phyloP scores from a whole-genome alignment of 2,888 invertebrate species.

The Apantesis nais region DNA sequence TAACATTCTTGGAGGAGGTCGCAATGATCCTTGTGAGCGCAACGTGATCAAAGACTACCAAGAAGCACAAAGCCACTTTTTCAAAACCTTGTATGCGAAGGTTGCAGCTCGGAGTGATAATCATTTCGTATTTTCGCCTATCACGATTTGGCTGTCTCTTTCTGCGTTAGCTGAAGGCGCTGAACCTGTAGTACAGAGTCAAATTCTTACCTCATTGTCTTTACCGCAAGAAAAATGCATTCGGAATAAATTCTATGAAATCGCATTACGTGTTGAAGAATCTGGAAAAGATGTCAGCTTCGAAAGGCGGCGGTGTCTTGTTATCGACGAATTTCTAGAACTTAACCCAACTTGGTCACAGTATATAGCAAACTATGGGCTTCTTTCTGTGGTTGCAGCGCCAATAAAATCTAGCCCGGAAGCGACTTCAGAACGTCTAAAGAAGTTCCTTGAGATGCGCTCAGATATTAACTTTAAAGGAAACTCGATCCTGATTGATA shows the following conservation, averaged over 20 bases:
- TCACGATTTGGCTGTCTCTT: conserved; percentile 50
- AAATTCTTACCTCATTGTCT: conserved; percentile 38
- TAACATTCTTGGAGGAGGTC: conserved; percentile 18
- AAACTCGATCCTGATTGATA: conserved; percentile 49
- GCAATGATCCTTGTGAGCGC: conserved; percentile 19
- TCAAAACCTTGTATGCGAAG: conserved; percentile 24
- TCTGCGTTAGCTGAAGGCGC: conserved; percentile 53
- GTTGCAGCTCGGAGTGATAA: conserved; percentile 29
- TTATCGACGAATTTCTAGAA: conserved; percentile 36
- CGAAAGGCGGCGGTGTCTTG: conserved; percentile 31
- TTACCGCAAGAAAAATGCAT: conserved; percentile 47
- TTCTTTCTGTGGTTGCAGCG: conserved; percentile 28
- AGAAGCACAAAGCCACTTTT: conserved; percentile 25
- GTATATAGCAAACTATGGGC: conserved; percentile 15
- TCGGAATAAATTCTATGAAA: conserved; percentile 45
- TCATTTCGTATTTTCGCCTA: conserved; percentile 51
- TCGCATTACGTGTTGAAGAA: conserved; percentile 45
- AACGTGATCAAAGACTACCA: conserved; percentile 24
- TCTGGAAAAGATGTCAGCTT: conserved; percentile 43
- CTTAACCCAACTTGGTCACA: conserved; percentile 39
- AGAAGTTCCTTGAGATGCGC: conserved; percentile 23
- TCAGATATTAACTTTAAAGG: conserved; percentile 33
- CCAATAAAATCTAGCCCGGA: conserved; percentile 35
- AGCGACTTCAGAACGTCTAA: conserved; percentile 24
- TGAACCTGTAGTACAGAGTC: conserved; percentile 30